phyloP scores from a whole-genome alignment of 2,113 vertebrate species.

The Pao palembangensis region DNA sequence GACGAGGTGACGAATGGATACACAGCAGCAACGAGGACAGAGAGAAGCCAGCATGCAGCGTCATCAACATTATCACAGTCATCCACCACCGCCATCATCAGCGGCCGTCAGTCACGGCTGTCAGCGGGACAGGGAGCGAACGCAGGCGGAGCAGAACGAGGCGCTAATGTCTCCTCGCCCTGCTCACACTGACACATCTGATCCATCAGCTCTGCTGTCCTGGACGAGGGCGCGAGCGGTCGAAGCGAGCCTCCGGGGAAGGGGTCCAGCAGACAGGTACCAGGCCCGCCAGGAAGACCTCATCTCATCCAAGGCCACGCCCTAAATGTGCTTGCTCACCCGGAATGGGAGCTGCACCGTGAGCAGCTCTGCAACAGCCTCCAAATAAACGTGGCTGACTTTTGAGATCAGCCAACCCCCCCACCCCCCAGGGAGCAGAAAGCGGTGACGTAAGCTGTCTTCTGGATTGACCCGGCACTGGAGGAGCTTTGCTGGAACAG shows the following conservation, averaged over 20 bases:
- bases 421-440: conserved; percentile 9
- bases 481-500: conserved; percentile 9
- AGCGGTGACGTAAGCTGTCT: conserved; percentile 33
- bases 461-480: conserved; percentile 14
- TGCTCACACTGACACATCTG: neutral
- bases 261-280: too few species aligned
- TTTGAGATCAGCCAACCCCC: neutral
- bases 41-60: conserved; percentile 16
- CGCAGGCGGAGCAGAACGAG: conserved; percentile 3
- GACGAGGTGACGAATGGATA: conserved; percentile 59
- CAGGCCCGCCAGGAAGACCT: neutral
- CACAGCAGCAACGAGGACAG: neutral
- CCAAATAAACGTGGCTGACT: conserved; percentile 34
- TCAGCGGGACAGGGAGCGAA: conserved; percentile 11
- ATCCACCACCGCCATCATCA: conserved; percentile 36
- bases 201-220: neutral
- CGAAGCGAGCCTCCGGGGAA: too few species aligned
- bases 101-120: conserved; percentile 40
- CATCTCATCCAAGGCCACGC: conserved; percentile 22
- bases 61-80: conserved; percentile 38
- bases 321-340: neutral
- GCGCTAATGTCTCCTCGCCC: conserved; percentile 15
- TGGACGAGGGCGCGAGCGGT: too few species aligned
- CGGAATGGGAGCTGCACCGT: neutral
- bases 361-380: conserved; percentile 6